A percentile compares a stretch with the other conserved stretches of the same genome.
Conservation (phyloP, 2,888 invertebrate species). For the Nomada hirtipes region DNA sequence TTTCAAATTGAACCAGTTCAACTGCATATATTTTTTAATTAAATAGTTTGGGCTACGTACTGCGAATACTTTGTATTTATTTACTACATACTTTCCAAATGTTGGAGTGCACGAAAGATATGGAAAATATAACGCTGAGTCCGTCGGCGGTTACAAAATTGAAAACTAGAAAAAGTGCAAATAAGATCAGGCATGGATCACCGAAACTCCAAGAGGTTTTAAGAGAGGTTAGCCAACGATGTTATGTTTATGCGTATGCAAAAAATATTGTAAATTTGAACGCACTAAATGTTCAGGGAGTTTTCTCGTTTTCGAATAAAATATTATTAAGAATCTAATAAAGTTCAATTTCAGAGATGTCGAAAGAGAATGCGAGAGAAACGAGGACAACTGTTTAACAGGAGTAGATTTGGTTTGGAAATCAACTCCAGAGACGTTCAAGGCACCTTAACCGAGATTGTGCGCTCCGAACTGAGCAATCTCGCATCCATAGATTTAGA, state of each 20-base stretch:
- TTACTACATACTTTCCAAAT: neutral
- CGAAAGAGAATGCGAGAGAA: conserved; percentile 78
- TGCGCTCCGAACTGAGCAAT: conserved; percentile 77
- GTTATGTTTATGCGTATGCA: neutral
- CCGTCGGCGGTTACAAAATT: conserved; percentile 71
- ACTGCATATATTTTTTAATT: too few relatives aligned
- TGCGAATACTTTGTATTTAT: too few relatives aligned
- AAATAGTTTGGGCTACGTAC: too few relatives aligned
- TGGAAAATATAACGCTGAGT: conserved; percentile 69
- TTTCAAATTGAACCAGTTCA: too few relatives aligned
- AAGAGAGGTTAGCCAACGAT: conserved; percentile 79
- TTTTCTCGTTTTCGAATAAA: neutral
- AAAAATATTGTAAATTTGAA: neutral
- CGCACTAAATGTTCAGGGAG: neutral
- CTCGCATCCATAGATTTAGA: conserved; percentile 65
- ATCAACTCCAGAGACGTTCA: conserved; percentile 67
- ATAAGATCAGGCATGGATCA: conserved; percentile 79
- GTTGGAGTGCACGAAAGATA: conserved; percentile 35
- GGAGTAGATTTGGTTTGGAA: conserved; percentile 70
- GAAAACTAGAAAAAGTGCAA: conserved; percentile 71
- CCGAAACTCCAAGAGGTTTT: conserved; percentile 82
- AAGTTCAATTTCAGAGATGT: conserved; percentile 73
- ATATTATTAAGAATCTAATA: neutral
- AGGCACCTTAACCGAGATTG: conserved; percentile 74
- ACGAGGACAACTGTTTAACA: conserved; percentile 76